Evolutionary conservation across 2,888 invertebrate species (phyloP).

Genomic region (Morpho achilles): DNA sequence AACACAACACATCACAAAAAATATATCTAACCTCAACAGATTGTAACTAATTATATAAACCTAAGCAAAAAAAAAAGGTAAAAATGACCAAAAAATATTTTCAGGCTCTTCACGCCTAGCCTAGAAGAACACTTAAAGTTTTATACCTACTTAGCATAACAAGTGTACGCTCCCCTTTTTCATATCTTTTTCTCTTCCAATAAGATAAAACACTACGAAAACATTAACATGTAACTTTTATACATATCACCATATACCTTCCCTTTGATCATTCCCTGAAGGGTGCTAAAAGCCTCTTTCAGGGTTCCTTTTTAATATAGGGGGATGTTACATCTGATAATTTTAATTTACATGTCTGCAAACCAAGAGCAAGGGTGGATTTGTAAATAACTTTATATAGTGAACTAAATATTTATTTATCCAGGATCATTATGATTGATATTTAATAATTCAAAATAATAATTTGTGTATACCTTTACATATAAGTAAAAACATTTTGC

Average conservation of each 20-base stretch:
- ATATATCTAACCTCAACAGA: too few relatives aligned
- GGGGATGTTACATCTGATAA: constrained; percentile 15
- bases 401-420: too few relatives aligned
- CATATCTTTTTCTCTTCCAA: constrained; percentile 17
- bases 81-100: neutral
- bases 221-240: constrained; percentile 6
- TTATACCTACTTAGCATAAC: neutral
- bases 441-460: too few relatives aligned
- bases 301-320: constrained; percentile 16
- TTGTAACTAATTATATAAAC: too few relatives aligned
- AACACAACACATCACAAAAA: too few relatives aligned
- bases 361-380: too few relatives aligned
- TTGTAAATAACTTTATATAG: too few relatives aligned
- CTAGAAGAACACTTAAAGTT: neutral
- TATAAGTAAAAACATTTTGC: too few relatives aligned
- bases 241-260: constrained; percentile 7
- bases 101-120: neutral
- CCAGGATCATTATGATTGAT: too few relatives aligned
- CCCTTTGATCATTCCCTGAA: constrained; percentile 20
- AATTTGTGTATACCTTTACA: too few relatives aligned
- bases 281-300: constrained; percentile 22
- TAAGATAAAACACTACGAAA: constrained; percentile 16
- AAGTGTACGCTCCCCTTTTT: neutral
- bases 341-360: neutral
- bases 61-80: neutral